Evolutionary conservation across 2,797 vertebrate genomes (phyloP).

Genomic region (Pygocentrus nattereri): DNA sequence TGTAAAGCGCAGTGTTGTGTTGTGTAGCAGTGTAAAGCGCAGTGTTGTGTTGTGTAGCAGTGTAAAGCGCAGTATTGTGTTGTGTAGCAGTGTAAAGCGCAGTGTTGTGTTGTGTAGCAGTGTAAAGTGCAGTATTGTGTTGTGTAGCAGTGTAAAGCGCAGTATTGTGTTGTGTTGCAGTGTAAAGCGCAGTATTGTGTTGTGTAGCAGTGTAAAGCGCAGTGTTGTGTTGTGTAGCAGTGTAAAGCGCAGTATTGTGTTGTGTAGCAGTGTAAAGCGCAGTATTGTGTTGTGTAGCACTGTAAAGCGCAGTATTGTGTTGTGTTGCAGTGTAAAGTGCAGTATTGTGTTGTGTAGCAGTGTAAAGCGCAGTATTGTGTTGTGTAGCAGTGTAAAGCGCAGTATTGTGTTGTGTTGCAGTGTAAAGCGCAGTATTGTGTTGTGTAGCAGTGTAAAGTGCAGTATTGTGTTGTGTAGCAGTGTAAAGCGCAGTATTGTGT

Average conservation of each 20-base stretch:
- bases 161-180: background rate
- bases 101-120: too few species aligned
- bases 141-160: background rate
- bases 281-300: too few species aligned
- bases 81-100: too few species aligned
- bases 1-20: background rate
- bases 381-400: background rate
- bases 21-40: background rate
- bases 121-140: background rate
- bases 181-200: too few species aligned
- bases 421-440: background rate
- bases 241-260: background rate
- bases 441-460: conserved; percentile 1
- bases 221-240: background rate
- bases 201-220: too few species aligned
- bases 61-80: background rate
- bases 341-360: background rate
- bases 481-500: background rate
- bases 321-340: too few species aligned
- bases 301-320: too few species aligned
- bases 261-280: too few species aligned
- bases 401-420: too few species aligned
- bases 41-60: background rate
- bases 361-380: background rate
- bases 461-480: background rate